Percentiles rank a stretch among this genome's conserved stretches.
Evolutionary conservation across 1,140 invertebrate species (phyloP).

Genomic region (Lasioglossum baleicum): DNA sequence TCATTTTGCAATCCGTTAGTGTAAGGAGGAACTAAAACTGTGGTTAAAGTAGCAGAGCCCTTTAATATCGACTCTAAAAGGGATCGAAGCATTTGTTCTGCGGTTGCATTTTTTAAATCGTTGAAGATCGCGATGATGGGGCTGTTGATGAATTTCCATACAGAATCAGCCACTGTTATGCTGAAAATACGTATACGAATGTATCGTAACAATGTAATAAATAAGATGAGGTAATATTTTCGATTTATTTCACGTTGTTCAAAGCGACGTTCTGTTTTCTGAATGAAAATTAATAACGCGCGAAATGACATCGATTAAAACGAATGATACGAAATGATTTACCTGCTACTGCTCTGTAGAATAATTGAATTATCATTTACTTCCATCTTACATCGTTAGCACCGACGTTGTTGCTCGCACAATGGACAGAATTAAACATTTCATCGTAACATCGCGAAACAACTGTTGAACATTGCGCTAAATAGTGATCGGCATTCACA

Average conservation of each 20-base stretch:
- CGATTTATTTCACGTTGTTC: neutral
- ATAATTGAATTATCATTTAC: conserved; percentile 25
- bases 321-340: neutral
- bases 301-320: neutral
- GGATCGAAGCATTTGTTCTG: conserved; percentile 59
- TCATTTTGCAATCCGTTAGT: conserved; percentile 47
- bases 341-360: conserved; percentile 41
- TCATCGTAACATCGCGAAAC: neutral
- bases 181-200: neutral
- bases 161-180: conserved; percentile 54
- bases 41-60: conserved; percentile 65
- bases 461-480: conserved; percentile 13
- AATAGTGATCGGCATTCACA: neutral
- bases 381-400: conserved; percentile 45
- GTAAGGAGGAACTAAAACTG: conserved; percentile 68
- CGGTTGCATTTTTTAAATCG: conserved; percentile 59
- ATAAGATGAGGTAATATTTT: neutral
- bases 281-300: no score
- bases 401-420: neutral
- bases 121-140: conserved; percentile 69
- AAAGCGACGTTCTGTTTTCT: neutral
- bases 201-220: no score
- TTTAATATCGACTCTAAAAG: conserved; percentile 68
- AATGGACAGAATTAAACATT: neutral
- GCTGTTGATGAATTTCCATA: conserved; percentile 69